These are phyloP conservation scores for Sisyra terminalis DNA, from an alignment of 2,888 invertebrate genomes.

Conservation along the genomic window DNA sequence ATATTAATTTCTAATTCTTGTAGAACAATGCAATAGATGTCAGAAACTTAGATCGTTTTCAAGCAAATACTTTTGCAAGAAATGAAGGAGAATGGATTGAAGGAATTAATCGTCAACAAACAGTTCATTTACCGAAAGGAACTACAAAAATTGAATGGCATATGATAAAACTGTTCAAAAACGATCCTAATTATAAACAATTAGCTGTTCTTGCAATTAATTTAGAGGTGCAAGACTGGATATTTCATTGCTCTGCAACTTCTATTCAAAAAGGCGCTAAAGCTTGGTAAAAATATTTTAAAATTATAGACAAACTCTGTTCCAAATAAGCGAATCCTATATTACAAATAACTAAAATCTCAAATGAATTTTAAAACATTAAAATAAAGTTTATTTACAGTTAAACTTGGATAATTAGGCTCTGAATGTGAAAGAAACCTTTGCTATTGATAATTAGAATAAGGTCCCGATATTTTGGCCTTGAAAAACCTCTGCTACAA, in stretches of 20 bases:
- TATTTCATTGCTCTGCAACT: slow-evolving; percentile 56
- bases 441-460: too few species aligned
- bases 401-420: too few species aligned
- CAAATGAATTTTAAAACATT: too few species aligned
- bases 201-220: slow-evolving; percentile 51
- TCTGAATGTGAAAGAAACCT: too few species aligned
- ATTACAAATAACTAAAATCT: too few species aligned
- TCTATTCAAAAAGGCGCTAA: slow-evolving; percentile 32
- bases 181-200: slow-evolving; percentile 35
- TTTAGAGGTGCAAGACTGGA: slow-evolving; percentile 54
- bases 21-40: slow-evolving; percentile 21
- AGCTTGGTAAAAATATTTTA: slow-evolving; percentile 50
- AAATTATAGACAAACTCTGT: too few species aligned
- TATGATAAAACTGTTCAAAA: slow-evolving; percentile 39
- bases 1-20: slow-evolving; percentile 15
- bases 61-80: slow-evolving; percentile 22
- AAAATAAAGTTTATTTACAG: too few species aligned
- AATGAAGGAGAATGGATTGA: slow-evolving; percentile 33
- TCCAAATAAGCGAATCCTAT: too few species aligned
- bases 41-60: slow-evolving; percentile 19
- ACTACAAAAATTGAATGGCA: slow-evolving; percentile 24
- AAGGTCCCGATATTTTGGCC: too few species aligned
- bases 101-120: slow-evolving; percentile 26
- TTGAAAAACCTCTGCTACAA: too few species aligned
- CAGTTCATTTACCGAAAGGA: slow-evolving; percentile 22